Evolutionary conservation across 1,140 invertebrate genomes (phyloP).

Genomic region (Ceratina japonica): DNA sequence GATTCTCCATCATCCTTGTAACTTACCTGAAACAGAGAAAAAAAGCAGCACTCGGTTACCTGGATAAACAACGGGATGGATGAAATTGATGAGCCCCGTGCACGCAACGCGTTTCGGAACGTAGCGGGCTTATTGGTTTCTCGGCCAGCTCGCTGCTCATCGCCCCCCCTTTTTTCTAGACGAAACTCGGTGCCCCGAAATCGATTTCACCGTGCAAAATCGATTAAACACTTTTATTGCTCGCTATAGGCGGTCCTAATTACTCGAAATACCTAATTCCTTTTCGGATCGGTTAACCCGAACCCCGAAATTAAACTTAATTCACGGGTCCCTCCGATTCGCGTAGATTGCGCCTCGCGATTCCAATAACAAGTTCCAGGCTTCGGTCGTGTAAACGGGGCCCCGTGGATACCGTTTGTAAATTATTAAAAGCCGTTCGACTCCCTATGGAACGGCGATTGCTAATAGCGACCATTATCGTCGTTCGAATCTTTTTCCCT

Average conservation of each 20-base stretch:
- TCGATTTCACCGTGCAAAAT: constrained; percentile 53
- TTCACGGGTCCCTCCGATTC: constrained; percentile 36
- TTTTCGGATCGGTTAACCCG: constrained; percentile 5
- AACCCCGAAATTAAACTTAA: constrained; percentile 62
- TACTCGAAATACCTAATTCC: constrained; percentile 53
- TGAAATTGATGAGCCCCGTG: constrained; percentile 11
- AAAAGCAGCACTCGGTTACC: not conserved
- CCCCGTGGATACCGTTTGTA: constrained; percentile 11
- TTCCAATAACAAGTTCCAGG: constrained; percentile 47
- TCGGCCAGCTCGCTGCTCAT: not conserved
- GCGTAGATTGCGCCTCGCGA: constrained; percentile 21
- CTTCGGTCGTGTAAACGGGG: constrained; percentile 25
- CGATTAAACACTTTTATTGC: constrained; percentile 51
- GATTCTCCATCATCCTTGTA: constrained; percentile 8
- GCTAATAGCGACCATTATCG: too few species aligned
- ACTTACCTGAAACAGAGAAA: constrained; percentile 58
- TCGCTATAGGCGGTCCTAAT: constrained; percentile 40
- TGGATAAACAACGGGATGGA: constrained; percentile 23
- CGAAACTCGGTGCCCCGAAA: constrained; percentile 2
- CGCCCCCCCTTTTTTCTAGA: constrained; percentile 1
- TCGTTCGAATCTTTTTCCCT: too few species aligned
- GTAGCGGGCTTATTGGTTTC: not conserved
- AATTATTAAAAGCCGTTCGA: not conserved
- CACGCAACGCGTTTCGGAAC: not conserved
- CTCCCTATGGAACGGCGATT: too few species aligned